phyloP scores from a whole-genome alignment of 1,140 invertebrate species.

The Acromyrmex heyeri region DNA sequence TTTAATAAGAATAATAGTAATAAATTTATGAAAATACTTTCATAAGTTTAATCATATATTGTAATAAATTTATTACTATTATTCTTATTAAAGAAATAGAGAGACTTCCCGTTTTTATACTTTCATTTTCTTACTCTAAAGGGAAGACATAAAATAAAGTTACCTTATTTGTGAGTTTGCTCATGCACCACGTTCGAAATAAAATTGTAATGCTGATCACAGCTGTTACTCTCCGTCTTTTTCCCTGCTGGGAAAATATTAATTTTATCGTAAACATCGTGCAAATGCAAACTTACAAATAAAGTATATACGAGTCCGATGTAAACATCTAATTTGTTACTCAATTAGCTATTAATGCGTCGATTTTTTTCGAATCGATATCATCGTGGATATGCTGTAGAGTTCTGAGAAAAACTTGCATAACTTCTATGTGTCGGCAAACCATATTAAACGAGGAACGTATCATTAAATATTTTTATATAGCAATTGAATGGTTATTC shows the following conservation, averaged over 20 bases:
- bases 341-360: neutral
- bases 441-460: neutral
- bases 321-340: constrained; percentile 28
- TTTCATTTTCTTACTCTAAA: too few relatives aligned
- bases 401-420: constrained; percentile 10
- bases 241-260: neutral
- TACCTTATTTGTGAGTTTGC: too few relatives aligned
- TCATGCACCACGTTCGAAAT: too few relatives aligned
- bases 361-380: neutral
- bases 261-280: neutral
- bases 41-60: neutral
- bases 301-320: constrained; percentile 2
- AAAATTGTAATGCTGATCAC: neutral
- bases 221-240: neutral
- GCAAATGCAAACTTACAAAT: neutral
- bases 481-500: neutral
- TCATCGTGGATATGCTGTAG: neutral
- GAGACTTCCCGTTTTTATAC: too few relatives aligned
- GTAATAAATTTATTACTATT: too few relatives aligned
- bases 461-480: constrained; percentile 29
- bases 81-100: too few relatives aligned
- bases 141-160: too few relatives aligned
- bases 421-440: constrained; percentile 21
- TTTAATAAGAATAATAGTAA: too few relatives aligned
- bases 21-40: neutral